Percentiles rank a stretch among this genome's conserved stretches.
Evolutionary conservation across 2,797 vertebrate genomes (phyloP).

Genomic region (Remorina albescens): DNA sequence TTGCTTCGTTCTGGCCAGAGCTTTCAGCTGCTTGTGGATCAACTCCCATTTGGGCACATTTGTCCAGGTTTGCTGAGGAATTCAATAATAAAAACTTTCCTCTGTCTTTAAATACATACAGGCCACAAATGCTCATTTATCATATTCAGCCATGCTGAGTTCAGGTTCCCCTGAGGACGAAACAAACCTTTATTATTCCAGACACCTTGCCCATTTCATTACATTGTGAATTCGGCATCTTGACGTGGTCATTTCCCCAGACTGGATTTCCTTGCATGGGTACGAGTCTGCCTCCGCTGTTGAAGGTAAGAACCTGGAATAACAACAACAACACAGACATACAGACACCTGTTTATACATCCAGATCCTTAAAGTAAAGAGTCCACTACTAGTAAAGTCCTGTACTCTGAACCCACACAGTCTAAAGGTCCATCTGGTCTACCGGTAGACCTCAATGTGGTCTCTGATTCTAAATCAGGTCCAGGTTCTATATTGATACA

Average conservation of each 20-base stretch:
- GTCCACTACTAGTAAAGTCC: too few relatives aligned
- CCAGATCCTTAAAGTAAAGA: too few relatives aligned
- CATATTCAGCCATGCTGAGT: too few relatives aligned
- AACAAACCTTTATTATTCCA: rapidly evolving
- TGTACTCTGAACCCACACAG: too few relatives aligned
- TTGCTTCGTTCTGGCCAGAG: constrained; percentile 6
- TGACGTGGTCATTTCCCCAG: constrained; percentile 71
- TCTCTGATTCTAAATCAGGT: too few relatives aligned
- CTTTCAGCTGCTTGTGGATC: constrained; percentile 44
- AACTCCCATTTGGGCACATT: constrained; percentile 38
- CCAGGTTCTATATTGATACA: too few relatives aligned
- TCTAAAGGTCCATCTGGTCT: too few relatives aligned
- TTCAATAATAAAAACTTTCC: not conserved
- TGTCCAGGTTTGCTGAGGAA: rapidly evolving
- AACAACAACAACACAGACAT: not conserved
- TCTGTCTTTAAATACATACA: too few relatives aligned
- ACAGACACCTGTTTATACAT: too few relatives aligned
- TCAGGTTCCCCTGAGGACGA: too few relatives aligned
- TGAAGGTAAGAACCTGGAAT: constrained; percentile 44
- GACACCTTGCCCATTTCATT: not conserved
- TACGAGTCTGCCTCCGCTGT: rapidly evolving
- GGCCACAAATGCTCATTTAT: too few relatives aligned
- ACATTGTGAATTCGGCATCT: constrained; percentile 64
- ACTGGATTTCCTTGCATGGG: not conserved
- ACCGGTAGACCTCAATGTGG: too few relatives aligned